A percentile compares a stretch with the other conserved stretches of the same genome.
Evolutionary conservation across 2,113 vertebrate genomes (phyloP).

Genomic region (Perca fluviatilis): DNA sequence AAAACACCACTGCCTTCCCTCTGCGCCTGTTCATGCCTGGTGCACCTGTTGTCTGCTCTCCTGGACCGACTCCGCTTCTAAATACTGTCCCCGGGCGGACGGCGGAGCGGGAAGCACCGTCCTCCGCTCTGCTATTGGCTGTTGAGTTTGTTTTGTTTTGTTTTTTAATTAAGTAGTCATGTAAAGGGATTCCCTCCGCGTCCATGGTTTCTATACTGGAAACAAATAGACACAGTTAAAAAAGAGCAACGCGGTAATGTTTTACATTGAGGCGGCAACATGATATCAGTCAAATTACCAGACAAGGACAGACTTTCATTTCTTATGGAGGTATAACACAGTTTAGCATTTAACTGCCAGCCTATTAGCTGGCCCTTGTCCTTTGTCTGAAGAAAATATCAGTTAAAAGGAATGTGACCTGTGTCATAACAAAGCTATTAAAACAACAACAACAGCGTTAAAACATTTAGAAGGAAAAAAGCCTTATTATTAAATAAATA

Average conservation of each 20-base stretch:
- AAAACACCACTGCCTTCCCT: neutral
- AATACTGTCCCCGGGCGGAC: slow-evolving; percentile 82
- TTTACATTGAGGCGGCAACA: slow-evolving; percentile 30
- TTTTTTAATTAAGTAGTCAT: neutral
- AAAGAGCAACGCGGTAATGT: slow-evolving; percentile 37
- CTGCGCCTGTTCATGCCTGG: slow-evolving; percentile 17
- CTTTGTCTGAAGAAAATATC: neutral
- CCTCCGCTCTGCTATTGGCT: slow-evolving; percentile 74
- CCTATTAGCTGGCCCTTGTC: neutral
- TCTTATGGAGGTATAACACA: neutral
- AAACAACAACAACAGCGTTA: too few relatives aligned
- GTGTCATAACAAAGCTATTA: too few relatives aligned
- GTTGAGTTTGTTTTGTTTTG: neutral
- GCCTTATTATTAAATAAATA: too few relatives aligned
- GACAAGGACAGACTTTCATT: slow-evolving; percentile 19
- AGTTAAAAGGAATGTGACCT: too few relatives aligned
- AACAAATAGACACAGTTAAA: slow-evolving; percentile 47
- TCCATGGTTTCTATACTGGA: slow-evolving; percentile 66
- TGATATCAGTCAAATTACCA: slow-evolving; percentile 15
- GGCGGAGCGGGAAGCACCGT: slow-evolving; percentile 83
- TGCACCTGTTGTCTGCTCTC: slow-evolving; percentile 61
- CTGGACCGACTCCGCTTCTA: slow-evolving; percentile 60
- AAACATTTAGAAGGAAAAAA: neutral
- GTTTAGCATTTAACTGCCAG: neutral
- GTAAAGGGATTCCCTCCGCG: slow-evolving; percentile 59